Evolutionary conservation across 1,140 invertebrate species (phyloP).

Genomic region (Eriosoma lanigerum): DNA sequence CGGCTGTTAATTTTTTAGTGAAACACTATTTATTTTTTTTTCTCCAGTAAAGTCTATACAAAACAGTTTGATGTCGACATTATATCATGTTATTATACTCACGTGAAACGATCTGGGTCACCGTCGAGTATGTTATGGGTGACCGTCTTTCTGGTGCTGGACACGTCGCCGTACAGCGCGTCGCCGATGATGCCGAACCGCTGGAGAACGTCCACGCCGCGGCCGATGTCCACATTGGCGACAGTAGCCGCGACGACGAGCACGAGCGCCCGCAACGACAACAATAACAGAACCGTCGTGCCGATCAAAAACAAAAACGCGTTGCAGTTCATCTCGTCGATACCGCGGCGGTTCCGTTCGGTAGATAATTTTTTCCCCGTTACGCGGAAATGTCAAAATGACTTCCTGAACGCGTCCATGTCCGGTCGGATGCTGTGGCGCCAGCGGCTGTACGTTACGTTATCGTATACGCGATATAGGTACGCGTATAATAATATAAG

Average conservation of each 20-base stretch:
- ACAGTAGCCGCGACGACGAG: neutral
- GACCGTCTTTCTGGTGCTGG: neutral
- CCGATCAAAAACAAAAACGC: neutral
- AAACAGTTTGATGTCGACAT: neutral
- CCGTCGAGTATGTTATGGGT: neutral
- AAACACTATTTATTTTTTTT: too few relatives aligned
- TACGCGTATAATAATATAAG: too few relatives aligned
- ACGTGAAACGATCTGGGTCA: conserved; percentile 8
- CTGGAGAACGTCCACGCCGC: conserved; percentile 43
- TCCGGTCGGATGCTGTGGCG: neutral
- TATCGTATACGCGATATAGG: too few relatives aligned
- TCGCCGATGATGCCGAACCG: conserved; percentile 36
- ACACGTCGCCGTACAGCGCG: conserved; percentile 22
- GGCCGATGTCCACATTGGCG: conserved; percentile 34
- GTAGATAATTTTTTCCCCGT: too few relatives aligned
- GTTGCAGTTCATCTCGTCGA: too few relatives aligned
- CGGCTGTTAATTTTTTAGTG: too few relatives aligned
- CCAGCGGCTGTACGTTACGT: neutral
- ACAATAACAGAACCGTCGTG: neutral
- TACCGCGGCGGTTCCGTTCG: neutral
- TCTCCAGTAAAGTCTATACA: too few relatives aligned
- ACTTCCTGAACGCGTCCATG: neutral
- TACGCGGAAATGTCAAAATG: too few relatives aligned
- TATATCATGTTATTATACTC: neutral
- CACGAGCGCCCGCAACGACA: neutral